Evolutionary conservation across 2,888 invertebrate species (phyloP), one percentile per base, ranked within the genome.

Genomic region (Terebella lapidaria): DNA sequence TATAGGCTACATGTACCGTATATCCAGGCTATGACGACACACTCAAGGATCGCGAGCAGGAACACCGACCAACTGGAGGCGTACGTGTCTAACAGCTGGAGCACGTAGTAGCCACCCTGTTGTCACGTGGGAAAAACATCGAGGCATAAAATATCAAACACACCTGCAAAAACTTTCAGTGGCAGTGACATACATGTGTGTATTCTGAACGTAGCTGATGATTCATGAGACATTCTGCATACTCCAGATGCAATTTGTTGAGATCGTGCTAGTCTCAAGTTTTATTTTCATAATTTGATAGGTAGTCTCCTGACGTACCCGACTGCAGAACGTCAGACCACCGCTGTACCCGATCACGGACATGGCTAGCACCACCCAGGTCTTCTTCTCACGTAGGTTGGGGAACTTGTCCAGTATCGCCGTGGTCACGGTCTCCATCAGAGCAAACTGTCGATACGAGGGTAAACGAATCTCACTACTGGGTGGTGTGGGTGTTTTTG

Each of bases 11-110:
- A 10, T 24, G 56, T 61, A 74, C 75, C 68, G 65, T 79, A 78
- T 58, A 91, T 84, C 88, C 89, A 91, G 61, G 87, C 85, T 20
- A 91, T 81, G 0, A 87, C 86, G 52, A 87, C 77, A 29, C 88
- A 84, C 79, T 91, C 90, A 42, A 84, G 75, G 28, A 90, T 84
- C 0, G 88, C 87, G 68, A 91, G 85, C 77, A 89, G 87, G 0
- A 90, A 76, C 25, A 78, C 75, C 2, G 76, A 73, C 73, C 74
- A 78, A 61, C 76, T 75, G 35, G 77, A 75, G 25, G 76, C 73
- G 59, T 77, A 77, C 3, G 71, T 71, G 61, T 78, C 77, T 74
- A 78, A 72, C 61, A 78, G 60, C 59, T 74, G 73, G 20, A 78
- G 67, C 1, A 78, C 62, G 60, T 72, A 77, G 66, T 75, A 72